Base-by-base conservation (phyloP, 2,113 vertebrate species). In the Leuciscus idus region DNA sequence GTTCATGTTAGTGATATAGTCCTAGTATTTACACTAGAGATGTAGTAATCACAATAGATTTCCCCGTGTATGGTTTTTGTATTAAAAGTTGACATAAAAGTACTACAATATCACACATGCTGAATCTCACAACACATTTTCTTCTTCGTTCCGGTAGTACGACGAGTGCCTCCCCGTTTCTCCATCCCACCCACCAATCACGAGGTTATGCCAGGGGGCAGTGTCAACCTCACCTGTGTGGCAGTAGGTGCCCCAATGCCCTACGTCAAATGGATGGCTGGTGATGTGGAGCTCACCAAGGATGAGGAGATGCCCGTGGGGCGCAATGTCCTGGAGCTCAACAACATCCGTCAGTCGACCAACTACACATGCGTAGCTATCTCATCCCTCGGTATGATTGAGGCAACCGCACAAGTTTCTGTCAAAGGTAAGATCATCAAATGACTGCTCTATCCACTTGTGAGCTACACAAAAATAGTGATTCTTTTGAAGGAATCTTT, bases 311-410 rank as follows among this genome's bases (percentile, higher is more conserved):
- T 98, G 96, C 97, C 98, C 0, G 93, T 99, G 0, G 98, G 98
- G 50, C 97, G 98, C 84, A 99, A 99, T 0, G 96, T 99, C 46
- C 94, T 99, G 85, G 97, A 99, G 90, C 95, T 99, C 82, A 96
- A 93, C 91, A 97, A 96, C 86, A 97, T 99, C 64, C 46, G 96
- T 4, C 96, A 97, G 15, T 99, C 98, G 0, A 95, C 96, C 91
- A 99, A 99, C 92, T 99, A 98, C 90, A 99, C 98, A 86, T 99
- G 98, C 0, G 96, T 99, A 93, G 98, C 98, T 88, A 97, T 98
- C 86, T 99, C 98, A 17, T 97, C 97, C 0, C 94, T 99, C 0
- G 98, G 98, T 66, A 96, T 97, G 95, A 99, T 99, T 0, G 96
- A 99, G 88, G 96, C 98, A 84, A 97, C 95, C 0, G 98, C 98